A percentile compares a stretch with the other conserved stretches of the same genome.
Evolutionary conservation across 1,140 invertebrate genomes (phyloP).

Genomic region (Penaeus chinensis): DNA sequence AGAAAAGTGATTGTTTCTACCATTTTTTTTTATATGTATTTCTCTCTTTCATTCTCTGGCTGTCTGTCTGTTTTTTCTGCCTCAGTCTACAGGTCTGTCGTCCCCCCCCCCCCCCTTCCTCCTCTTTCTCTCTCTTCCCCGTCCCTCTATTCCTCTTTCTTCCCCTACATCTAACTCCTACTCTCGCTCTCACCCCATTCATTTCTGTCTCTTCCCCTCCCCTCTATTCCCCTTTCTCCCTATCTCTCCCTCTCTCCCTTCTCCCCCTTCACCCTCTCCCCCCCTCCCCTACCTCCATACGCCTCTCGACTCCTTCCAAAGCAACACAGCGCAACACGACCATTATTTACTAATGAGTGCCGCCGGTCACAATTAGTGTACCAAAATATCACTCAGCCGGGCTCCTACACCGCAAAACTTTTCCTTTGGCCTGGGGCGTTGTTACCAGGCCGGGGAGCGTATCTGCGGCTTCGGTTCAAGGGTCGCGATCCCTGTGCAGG

Average conservation of each 20-base stretch:
- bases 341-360: too few relatives aligned
- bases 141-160: neutral
- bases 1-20: neutral
- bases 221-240: neutral
- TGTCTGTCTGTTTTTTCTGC: slow-evolving; percentile 6
- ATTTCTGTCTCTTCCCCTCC: neutral
- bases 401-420: too few relatives aligned
- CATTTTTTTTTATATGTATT: neutral
- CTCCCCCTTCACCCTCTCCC: neutral
- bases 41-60: neutral
- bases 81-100: neutral
- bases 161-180: neutral
- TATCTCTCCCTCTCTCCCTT: neutral
- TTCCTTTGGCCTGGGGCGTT: too few relatives aligned
- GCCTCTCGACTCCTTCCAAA: too few relatives aligned
- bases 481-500: too few relatives aligned
- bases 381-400: too few relatives aligned
- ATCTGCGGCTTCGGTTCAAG: too few relatives aligned
- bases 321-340: too few relatives aligned
- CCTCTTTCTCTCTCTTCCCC: neutral
- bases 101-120: too few relatives aligned
- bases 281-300: neutral
- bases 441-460: too few relatives aligned
- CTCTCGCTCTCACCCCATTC: neutral
- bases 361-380: too few relatives aligned